A percentile compares a stretch with the other conserved stretches of the same genome.
phyloP scores from a whole-genome alignment of 2,797 vertebrate species.

The Cyprinodon diabolis region DNA sequence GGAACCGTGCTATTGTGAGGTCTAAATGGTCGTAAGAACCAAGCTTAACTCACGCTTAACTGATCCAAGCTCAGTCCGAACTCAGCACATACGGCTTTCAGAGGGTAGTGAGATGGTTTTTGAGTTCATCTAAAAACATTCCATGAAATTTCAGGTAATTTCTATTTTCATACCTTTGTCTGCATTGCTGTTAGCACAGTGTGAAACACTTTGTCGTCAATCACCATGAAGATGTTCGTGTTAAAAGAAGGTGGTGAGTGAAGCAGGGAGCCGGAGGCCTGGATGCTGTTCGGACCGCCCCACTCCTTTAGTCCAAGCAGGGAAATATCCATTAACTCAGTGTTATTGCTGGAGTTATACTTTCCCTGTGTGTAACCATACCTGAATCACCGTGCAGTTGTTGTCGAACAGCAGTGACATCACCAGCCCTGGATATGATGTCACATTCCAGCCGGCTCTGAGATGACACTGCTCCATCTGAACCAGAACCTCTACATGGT shows the following conservation, averaged over 20 bases:
- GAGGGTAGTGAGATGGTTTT: background rate
- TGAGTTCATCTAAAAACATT: background rate
- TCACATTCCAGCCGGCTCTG: constrained; percentile 65
- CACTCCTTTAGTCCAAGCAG: constrained; percentile 63
- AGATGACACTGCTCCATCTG: constrained; percentile 70
- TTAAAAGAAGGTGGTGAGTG: constrained; percentile 63
- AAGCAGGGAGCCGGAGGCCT: constrained; percentile 72
- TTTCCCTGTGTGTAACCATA: constrained; percentile 24
- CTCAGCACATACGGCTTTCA: too few relatives aligned
- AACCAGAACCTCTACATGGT: constrained; percentile 58
- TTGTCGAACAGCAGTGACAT: constrained; percentile 77
- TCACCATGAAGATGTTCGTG: constrained; percentile 65
- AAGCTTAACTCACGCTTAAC: too few relatives aligned
- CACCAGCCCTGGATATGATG: constrained; percentile 68
- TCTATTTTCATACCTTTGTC: constrained; percentile 58
- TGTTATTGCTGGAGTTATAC: background rate
- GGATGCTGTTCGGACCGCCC: constrained; percentile 77
- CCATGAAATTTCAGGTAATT: background rate
- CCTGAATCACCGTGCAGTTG: constrained; percentile 81
- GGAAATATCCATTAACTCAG: background rate
- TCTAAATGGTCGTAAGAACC: too few relatives aligned
- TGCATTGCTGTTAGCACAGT: constrained; percentile 69
- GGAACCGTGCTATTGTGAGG: too few relatives aligned
- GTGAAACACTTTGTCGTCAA: constrained; percentile 72
- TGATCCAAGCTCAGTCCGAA: too few relatives aligned